Evolutionary conservation across 2,797 vertebrate genomes (phyloP).

Genomic region (Trichosurus vulpecula): DNA sequence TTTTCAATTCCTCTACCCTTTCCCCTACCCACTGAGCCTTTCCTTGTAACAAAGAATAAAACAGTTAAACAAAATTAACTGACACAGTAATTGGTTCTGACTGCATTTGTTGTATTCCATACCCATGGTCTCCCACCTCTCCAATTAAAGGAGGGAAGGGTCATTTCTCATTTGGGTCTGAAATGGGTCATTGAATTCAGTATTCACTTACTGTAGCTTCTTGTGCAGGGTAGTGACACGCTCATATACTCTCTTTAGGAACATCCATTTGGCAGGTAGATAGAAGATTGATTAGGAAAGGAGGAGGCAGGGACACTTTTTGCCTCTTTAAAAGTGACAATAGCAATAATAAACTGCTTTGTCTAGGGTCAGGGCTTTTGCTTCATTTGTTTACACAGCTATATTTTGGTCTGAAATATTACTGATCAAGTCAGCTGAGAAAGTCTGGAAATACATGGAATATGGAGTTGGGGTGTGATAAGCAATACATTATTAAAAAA

Average conservation of each 20-base stretch:
- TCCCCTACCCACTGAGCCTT: neutral
- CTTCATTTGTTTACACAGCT: neutral
- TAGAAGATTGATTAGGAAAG: neutral
- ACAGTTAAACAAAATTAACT: neutral
- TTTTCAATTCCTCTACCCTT: neutral
- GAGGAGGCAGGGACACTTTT: neutral
- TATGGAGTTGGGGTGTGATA: constrained; percentile 37
- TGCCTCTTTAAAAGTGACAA: neutral
- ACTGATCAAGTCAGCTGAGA: constrained; percentile 20
- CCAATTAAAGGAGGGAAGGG: neutral
- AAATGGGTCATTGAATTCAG: neutral
- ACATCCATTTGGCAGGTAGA: neutral
- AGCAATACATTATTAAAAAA: constrained; percentile 54
- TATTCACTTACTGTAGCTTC: neutral
- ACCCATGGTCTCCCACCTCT: neutral
- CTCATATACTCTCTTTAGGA: neutral
- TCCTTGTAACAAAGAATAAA: neutral
- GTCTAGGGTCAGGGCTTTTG: neutral
- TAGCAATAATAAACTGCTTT: neutral
- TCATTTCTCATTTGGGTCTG: neutral
- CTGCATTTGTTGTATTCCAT: neutral
- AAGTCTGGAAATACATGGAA: neutral
- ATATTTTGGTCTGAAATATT: constrained; percentile 15
- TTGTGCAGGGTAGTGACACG: neutral
- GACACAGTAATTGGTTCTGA: neutral